Percentiles rank a stretch among this genome's conserved stretches.
These are phyloP conservation scores for Pentamera pediparva DNA, from an alignment of 53 echinoderm and acorn worm species.

Conservation along the genomic window DNA sequence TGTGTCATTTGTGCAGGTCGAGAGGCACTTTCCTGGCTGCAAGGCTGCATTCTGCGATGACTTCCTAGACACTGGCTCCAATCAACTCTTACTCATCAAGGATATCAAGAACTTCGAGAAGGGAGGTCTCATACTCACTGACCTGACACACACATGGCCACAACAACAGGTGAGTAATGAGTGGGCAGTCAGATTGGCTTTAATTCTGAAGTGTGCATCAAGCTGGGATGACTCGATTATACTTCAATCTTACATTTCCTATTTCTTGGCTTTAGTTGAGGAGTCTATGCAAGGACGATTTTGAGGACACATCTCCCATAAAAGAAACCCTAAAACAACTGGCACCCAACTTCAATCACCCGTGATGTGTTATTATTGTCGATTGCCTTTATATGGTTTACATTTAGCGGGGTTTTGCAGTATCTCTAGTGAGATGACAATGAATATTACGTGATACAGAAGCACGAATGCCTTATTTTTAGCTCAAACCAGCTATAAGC, in stretches of 20 bases:
- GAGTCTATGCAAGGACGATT: too few species aligned
- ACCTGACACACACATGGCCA: constrained; percentile 1
- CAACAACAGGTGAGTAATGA: neutral
- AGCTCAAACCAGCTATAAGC: too few species aligned
- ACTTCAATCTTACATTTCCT: too few species aligned
- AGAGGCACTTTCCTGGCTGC: neutral
- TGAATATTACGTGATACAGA: neutral
- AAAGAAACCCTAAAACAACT: too few species aligned
- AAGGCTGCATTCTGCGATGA: constrained; percentile 5
- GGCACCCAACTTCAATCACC: neutral
- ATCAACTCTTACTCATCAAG: constrained; percentile 5
- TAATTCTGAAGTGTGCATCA: too few species aligned
- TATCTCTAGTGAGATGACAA: neutral
- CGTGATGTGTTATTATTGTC: neutral
- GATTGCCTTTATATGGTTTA: too few species aligned
- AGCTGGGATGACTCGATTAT: too few species aligned
- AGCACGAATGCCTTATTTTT: too few species aligned
- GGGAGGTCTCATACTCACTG: constrained; percentile 1
- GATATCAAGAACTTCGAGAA: neutral
- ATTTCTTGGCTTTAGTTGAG: too few species aligned
- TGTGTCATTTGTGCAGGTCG: neutral
- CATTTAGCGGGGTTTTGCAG: too few species aligned
- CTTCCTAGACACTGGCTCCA: neutral
- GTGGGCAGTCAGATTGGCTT: neutral
- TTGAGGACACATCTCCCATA: too few species aligned